Percentiles rank a stretch among this genome's conserved stretches.
These are phyloP conservation scores for Hozukius guyotensis DNA, from an alignment of 2,797 vertebrate genomes.

Conservation along the genomic window DNA sequence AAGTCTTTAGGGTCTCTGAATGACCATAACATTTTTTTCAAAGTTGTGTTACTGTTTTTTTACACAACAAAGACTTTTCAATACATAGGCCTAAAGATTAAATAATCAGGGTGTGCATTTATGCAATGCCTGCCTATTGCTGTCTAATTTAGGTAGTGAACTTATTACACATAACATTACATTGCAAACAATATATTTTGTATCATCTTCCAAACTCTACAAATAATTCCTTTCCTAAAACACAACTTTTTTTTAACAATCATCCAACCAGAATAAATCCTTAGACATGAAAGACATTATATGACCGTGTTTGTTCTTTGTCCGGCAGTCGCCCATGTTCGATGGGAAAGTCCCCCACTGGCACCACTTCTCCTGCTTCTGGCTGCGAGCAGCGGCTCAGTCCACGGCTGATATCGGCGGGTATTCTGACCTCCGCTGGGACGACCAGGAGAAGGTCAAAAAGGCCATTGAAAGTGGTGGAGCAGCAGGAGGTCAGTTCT, in stretches of 20 bases:
- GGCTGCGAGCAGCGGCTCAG: constrained; percentile 89
- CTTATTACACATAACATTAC: not conserved
- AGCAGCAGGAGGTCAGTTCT: constrained; percentile 72
- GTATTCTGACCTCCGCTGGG: constrained; percentile 93
- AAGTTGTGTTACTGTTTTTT: too few relatives aligned
- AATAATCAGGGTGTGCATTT: too few relatives aligned
- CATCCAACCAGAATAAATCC: not conserved
- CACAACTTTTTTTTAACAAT: not conserved
- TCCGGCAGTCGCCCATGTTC: constrained; percentile 93
- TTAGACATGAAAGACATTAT: not conserved
- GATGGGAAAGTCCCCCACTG: constrained; percentile 98
- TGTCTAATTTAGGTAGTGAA: too few relatives aligned
- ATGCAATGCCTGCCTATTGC: too few relatives aligned
- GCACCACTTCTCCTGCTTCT: constrained; percentile 98
- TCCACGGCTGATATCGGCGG: constrained; percentile 88
- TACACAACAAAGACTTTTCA: too few relatives aligned
- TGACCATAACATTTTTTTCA: too few relatives aligned
- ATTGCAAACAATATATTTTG: not conserved
- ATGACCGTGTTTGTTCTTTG: not conserved
- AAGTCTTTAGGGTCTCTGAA: too few relatives aligned
- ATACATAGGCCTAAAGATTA: too few relatives aligned
- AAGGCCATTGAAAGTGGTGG: constrained; percentile 93
- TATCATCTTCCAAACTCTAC: not conserved
- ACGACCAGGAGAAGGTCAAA: constrained; percentile 96
- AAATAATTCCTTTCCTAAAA: not conserved